phyloP scores from a whole-genome alignment of 1,140 invertebrate species.

The Bombus vancouverensis region DNA sequence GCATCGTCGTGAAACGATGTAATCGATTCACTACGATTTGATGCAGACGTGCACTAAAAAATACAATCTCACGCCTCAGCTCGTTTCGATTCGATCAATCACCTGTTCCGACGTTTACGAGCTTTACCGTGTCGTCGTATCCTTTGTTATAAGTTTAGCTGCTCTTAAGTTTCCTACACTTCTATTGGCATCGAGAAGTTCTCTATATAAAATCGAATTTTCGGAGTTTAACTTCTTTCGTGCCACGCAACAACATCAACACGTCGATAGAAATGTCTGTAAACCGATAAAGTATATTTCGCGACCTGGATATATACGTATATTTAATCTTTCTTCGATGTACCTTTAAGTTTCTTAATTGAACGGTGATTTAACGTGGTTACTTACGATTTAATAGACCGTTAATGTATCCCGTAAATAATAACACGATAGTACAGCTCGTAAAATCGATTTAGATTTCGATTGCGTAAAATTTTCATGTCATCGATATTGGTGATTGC shows the following conservation, averaged over 20 bases:
- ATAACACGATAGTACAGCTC: background rate
- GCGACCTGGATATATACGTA: too few species aligned
- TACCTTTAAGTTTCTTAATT: background rate
- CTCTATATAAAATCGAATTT: too few species aligned
- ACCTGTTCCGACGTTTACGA: background rate
- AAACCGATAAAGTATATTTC: too few species aligned
- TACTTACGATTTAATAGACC: background rate
- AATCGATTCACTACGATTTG: slow-evolving; percentile 55
- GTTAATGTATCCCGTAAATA: too few species aligned
- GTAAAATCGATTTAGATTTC: background rate
- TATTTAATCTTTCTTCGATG: too few species aligned
- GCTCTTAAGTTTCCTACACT: too few species aligned
- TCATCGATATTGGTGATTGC: background rate
- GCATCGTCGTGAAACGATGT: slow-evolving; percentile 38
- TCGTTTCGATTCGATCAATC: background rate
- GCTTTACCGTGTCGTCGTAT: background rate
- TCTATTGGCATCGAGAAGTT: too few species aligned
- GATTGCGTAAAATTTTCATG: background rate
- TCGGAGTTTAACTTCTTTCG: too few species aligned
- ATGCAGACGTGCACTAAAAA: slow-evolving; percentile 57
- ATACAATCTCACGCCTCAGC: slow-evolving; percentile 12
- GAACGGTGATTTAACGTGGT: background rate
- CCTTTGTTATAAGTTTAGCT: background rate
- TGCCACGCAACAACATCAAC: too few species aligned
- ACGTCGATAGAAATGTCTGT: too few species aligned